Evolutionary conservation across 2,888 invertebrate species (phyloP).

Genomic region (Acanthosoma haemorrhoidale): DNA sequence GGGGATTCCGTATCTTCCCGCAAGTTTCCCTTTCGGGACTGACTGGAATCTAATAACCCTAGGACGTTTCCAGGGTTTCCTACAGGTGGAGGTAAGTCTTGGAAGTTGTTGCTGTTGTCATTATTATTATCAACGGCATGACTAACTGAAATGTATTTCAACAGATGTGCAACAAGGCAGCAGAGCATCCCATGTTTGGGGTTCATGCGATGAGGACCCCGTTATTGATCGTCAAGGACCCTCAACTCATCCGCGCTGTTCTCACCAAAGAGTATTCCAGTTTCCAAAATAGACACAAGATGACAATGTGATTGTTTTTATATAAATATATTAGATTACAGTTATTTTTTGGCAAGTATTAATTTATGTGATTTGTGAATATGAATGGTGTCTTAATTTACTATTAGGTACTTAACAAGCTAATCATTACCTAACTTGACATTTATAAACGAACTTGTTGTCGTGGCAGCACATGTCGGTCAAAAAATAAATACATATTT

Average conservation of each 20-base stretch:
- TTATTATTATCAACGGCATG: too few species aligned
- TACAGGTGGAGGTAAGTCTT: not conserved
- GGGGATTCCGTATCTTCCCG: not conserved
- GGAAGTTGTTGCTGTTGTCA: too few species aligned
- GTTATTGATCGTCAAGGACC: constrained; percentile 6
- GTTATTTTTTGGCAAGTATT: too few species aligned
- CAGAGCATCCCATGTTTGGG: not conserved
- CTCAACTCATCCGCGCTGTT: constrained; percentile 13
- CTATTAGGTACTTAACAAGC: too few species aligned
- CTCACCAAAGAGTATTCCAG: constrained; percentile 20
- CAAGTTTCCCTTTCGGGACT: not conserved
- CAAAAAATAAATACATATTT: too few species aligned
- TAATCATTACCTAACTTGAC: too few species aligned
- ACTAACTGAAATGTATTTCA: not conserved
- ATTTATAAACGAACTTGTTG: too few species aligned
- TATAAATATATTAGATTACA: too few species aligned
- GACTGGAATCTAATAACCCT: not conserved
- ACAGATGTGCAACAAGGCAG: not conserved
- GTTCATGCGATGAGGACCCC: constrained; percentile 1
- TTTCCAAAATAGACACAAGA: constrained; percentile 21
- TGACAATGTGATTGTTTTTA: too few species aligned
- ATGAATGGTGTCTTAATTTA: too few species aligned
- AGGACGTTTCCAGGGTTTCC: not conserved
- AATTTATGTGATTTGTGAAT: too few species aligned
- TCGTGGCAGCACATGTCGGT: too few species aligned